phyloP scores from a whole-genome alignment of 2,113 vertebrate species.

The Coryphaenoides rupestris region DNA sequence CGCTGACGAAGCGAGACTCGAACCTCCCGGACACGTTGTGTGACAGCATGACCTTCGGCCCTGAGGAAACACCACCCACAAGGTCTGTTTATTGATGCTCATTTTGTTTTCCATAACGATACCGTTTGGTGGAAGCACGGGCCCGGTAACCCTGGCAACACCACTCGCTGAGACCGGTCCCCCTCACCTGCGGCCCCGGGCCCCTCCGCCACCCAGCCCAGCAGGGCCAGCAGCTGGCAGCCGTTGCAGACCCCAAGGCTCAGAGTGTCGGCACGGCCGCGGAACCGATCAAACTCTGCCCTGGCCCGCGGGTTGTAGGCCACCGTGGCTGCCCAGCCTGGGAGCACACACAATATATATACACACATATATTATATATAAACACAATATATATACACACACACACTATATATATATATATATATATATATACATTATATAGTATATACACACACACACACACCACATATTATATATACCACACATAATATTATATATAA shows the following conservation, averaged over 20 bases:
- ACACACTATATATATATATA: no score
- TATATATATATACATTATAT: no score
- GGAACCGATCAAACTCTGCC: slow-evolving; percentile 79
- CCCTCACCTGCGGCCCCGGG: slow-evolving; percentile 40
- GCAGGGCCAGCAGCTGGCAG: slow-evolving; percentile 85
- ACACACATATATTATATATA: neutral
- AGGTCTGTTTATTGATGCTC: no score
- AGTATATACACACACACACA: no score
- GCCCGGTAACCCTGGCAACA: no score
- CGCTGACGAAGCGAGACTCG: slow-evolving; percentile 85
- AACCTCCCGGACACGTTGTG: slow-evolving; percentile 85
- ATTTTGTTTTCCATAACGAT: no score
- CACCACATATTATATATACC: no score
- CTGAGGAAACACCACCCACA: slow-evolving; percentile 8
- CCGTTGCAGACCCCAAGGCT: slow-evolving; percentile 91
- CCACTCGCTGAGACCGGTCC: no score
- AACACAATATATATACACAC: neutral
- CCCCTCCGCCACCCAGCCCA: slow-evolving; percentile 83
- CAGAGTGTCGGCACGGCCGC: slow-evolving; percentile 76
- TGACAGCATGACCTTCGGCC: slow-evolving; percentile 72
- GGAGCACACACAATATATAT: slow-evolving; percentile 1
- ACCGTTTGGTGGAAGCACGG: no score
- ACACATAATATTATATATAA: no score
- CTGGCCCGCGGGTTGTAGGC: slow-evolving; percentile 74
- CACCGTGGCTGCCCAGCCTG: slow-evolving; percentile 87